phyloP scores from a whole-genome alignment of 2,888 invertebrate genomes.

The Pegoplata infirma region DNA sequence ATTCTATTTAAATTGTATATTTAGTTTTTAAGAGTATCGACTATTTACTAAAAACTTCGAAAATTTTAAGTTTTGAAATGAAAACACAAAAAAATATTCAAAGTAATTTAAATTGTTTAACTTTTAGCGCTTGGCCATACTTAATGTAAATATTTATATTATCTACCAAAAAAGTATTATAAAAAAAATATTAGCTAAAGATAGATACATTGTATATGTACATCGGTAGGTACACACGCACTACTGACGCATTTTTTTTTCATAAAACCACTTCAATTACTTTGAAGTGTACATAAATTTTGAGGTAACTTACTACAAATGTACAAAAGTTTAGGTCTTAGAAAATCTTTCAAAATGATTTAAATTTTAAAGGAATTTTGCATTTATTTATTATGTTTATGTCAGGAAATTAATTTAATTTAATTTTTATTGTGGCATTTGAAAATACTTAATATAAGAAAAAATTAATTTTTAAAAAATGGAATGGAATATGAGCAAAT shows the following conservation, averaged over 20 bases:
- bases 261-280: constrained; percentile 39
- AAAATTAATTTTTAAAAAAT: too few relatives aligned
- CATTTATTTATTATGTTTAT: too few relatives aligned
- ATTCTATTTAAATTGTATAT: constrained; percentile 30
- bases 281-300: constrained; percentile 34
- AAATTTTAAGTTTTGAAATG: constrained; percentile 22
- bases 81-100: constrained; percentile 33
- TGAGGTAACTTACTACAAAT: not conserved
- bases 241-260: not conserved
- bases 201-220: constrained; percentile 39
- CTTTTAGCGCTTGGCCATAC: constrained; percentile 52
- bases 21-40: constrained; percentile 37
- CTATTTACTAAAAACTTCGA: constrained; percentile 51
- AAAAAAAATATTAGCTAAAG: constrained; percentile 37
- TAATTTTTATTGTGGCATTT: too few relatives aligned
- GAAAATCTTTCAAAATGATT: not conserved
- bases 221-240: constrained; percentile 34
- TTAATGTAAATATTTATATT: constrained; percentile 60
- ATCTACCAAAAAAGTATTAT: constrained; percentile 30
- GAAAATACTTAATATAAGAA: too few relatives aligned
- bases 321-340: not conserved
- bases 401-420: too few relatives aligned
- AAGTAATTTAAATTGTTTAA: constrained; percentile 59
- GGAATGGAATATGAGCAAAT: too few relatives aligned
- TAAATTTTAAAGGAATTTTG: not conserved